Evolutionary conservation across 2,888 invertebrate species (phyloP).

Genomic region (Volucella bombylans): DNA sequence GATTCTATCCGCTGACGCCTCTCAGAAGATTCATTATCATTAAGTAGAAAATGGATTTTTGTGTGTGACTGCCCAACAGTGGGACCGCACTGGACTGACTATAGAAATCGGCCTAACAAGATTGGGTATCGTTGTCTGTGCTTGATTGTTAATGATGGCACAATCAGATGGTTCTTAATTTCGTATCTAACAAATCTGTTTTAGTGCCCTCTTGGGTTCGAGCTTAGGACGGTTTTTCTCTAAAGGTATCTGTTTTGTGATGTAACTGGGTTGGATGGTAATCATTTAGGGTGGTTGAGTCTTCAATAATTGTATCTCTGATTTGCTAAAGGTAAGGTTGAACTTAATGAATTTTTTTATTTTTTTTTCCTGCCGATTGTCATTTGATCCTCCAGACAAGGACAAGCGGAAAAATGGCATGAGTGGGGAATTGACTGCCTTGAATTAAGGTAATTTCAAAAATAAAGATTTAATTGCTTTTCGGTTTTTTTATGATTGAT

Average conservation of each 20-base stretch:
- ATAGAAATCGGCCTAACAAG: constrained; percentile 25
- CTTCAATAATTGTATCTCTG: constrained; percentile 30
- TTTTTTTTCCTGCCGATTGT: constrained; percentile 42
- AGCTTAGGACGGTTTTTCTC: constrained; percentile 24
- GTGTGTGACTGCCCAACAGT: constrained; percentile 23
- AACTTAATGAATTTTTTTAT: constrained; percentile 14
- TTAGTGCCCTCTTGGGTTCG: constrained; percentile 48
- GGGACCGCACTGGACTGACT: not conserved
- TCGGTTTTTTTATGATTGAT: constrained; percentile 18
- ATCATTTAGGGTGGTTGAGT: constrained; percentile 26
- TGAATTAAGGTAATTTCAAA: constrained; percentile 2
- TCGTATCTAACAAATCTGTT: constrained; percentile 59
- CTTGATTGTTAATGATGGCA: constrained; percentile 69
- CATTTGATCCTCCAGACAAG: constrained; percentile 34
- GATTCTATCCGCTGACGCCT: constrained; percentile 14
- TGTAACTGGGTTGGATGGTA: constrained; percentile 34
- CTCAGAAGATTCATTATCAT: constrained; percentile 68
- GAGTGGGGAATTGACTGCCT: constrained; percentile 11
- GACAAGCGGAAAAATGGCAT: not conserved
- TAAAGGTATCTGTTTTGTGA: constrained; percentile 7
- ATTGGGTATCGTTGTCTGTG: constrained; percentile 55
- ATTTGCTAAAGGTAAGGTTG: constrained; percentile 12
- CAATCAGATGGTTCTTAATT: constrained; percentile 70
- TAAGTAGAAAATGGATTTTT: constrained; percentile 65
- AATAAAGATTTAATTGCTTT: constrained; percentile 9